A percentile compares a stretch with the other conserved stretches of the same genome.
Evolutionary conservation across 2,888 invertebrate species (phyloP).

Genomic region (Drosophila pseudotalamancana): DNA sequence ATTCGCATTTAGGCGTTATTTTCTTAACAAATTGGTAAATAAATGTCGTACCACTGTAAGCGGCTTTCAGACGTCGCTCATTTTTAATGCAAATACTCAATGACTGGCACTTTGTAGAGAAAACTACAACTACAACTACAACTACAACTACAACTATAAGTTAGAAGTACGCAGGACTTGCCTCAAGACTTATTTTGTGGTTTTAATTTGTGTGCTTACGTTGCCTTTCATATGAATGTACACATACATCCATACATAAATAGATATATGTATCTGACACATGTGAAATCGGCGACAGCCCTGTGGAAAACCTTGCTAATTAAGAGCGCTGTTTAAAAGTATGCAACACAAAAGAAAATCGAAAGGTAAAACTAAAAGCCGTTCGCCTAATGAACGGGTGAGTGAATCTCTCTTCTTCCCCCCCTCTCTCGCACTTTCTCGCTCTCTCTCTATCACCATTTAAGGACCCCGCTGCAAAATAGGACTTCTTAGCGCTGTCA

Average conservation of each 20-base stretch:
- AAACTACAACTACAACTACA: conserved; percentile 51
- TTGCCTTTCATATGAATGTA: conserved; percentile 4
- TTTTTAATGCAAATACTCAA: conserved; percentile 75
- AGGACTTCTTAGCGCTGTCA: conserved; percentile 55
- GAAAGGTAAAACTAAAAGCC: conserved; percentile 43
- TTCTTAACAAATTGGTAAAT: conserved; percentile 8
- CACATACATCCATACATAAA: not conserved
- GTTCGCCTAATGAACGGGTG: conserved; percentile 12
- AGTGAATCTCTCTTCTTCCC: conserved; percentile 1
- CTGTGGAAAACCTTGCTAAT: conserved; percentile 44
- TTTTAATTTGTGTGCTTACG: conserved; percentile 58
- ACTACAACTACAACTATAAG: conserved; percentile 29
- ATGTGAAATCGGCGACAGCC: conserved; percentile 13
- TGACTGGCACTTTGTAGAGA: conserved; percentile 58
- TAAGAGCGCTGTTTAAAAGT: conserved; percentile 60
- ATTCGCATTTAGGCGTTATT: conserved; percentile 1
- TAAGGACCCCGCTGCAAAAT: conserved; percentile 26
- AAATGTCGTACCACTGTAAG: conserved; percentile 59
- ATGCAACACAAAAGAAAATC: conserved; percentile 61
- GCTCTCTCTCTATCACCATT: too few species aligned
- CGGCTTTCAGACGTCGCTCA: conserved; percentile 68
- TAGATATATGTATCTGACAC: not conserved
- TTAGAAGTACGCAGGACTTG: conserved; percentile 39
- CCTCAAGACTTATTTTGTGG: conserved; percentile 73
- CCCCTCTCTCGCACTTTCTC: too few species aligned